Base-by-base conservation (phyloP, 2,888 invertebrate genomes). In the Cylloceria caligata region DNA sequence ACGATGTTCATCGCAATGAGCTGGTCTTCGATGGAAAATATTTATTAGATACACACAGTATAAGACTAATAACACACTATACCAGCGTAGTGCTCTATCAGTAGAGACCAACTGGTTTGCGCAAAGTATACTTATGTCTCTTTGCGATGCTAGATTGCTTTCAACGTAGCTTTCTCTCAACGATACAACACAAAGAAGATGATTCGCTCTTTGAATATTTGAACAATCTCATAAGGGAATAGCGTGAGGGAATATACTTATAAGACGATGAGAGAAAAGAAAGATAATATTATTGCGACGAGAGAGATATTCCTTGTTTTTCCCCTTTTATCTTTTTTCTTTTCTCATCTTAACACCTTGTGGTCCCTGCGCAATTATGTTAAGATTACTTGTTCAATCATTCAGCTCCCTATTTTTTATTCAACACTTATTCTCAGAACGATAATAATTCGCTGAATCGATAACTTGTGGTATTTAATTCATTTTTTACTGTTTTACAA, bases 21-120 rank as follows among this genome's bases (percentile, higher is more conserved):
- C 55, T n/a, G 49, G 9, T 19, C 7, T 36, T 45, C 13, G 64
- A 69, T 52, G 52, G 39, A 45, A 74, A 69, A 74, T 80, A 80
- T 74, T 69, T 74, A 80, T 80, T 52, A 45, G 68, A 34, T 9
- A 21, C 65, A 57, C 34, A 42, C 13, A 2, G 60, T 60, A 27
- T 36, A n/a, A n/a, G n/a, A n/a, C n/a, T n/a, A n/a, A n/a, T n/a
- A n/a, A n/a, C n/a, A n/a, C n/a, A n/a, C n/a, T n/a, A n/a, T n/a
- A n/a, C n/a, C n/a, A n/a, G n/a, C n/a, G n/a, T n/a, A n/a, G n/a
- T n/a, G n/a, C n/a, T n/a, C n/a, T n/a, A n/a, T n/a, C n/a, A n/a
- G n/a, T n/a, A n/a, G n/a, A n/a, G n/a, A n/a, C n/a, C 21, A 13
- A 19, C 19, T 21, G 39, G 21, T 49, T 4, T 49, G 21, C 49